Percentiles rank a stretch among this genome's conserved stretches.
These are phyloP conservation scores for Trachymyrmex septentrionalis DNA, from an alignment of 1,140 invertebrate genomes.

Conservation along the genomic window DNA sequence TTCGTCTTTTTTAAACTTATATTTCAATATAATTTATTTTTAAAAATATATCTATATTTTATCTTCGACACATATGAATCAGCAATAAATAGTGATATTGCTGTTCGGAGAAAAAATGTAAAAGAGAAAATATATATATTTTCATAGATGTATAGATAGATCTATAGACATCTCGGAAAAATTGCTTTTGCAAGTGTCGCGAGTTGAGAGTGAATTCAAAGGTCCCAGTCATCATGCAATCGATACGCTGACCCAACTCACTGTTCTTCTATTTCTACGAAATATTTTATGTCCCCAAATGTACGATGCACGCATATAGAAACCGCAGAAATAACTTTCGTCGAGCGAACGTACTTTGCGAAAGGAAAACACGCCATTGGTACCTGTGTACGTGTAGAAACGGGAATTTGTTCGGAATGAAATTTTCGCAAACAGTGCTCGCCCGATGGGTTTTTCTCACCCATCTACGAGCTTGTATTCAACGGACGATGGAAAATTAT, in stretches of 20 bases:
- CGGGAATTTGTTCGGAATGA: constrained; percentile 52
- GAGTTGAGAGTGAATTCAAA: constrained; percentile 28
- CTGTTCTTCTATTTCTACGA: constrained; percentile 38
- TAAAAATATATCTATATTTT: not conserved
- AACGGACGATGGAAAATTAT: constrained; percentile 15
- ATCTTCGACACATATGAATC: not conserved
- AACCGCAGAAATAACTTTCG: constrained; percentile 36
- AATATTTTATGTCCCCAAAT: constrained; percentile 47
- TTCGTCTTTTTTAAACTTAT: not conserved
- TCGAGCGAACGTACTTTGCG: constrained; percentile 29
- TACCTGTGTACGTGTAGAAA: constrained; percentile 6
- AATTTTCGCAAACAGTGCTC: constrained; percentile 52
- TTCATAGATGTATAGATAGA: constrained; percentile 9
- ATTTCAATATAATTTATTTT: not conserved
- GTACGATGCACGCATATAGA: constrained; percentile 2
- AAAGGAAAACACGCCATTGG: constrained; percentile 27
- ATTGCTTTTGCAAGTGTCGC: constrained; percentile 8
- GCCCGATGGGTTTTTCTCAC: constrained; percentile 38
- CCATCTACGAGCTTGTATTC: constrained; percentile 31
- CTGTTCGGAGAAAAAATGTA: not conserved
- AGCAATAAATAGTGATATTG: not conserved
- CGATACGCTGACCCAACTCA: constrained; percentile 52
- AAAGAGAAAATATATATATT: not conserved
- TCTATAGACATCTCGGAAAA: constrained; percentile 4
- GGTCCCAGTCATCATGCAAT: constrained; percentile 23